These are phyloP conservation scores for Piaya cayana DNA, from an alignment of 2,113 vertebrate species.

Conservation along the genomic window DNA sequence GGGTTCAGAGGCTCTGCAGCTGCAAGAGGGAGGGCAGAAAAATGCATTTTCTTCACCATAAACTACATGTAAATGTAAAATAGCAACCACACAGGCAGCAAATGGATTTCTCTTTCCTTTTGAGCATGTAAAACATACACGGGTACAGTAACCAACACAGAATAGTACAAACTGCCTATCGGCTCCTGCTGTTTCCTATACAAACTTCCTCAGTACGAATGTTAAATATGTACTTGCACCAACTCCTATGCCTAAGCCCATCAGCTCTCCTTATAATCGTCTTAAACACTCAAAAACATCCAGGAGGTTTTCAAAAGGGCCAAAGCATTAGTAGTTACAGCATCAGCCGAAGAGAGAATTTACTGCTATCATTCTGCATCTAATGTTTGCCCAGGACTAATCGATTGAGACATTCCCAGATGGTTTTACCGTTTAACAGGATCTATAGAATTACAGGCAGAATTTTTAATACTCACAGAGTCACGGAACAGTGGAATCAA, in stretches of 20 bases:
- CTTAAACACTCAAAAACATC: background rate
- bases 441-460: background rate
- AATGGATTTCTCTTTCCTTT: conserved; percentile 13
- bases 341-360: background rate
- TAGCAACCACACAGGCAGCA: background rate
- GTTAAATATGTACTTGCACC: background rate
- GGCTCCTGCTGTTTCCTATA: background rate
- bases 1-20: background rate
- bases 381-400: background rate
- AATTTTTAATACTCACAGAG: conserved; percentile 3
- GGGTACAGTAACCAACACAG: background rate
- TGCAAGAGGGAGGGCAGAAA: background rate
- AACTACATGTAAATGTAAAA: conserved; percentile 2
- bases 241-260: background rate
- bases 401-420: background rate
- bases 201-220: background rate
- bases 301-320: background rate
- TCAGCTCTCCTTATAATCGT: background rate
- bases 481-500: background rate
- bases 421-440: conserved; percentile 3
- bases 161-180: background rate
- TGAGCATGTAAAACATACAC: background rate
- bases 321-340: background rate
- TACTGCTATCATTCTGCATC: background rate
- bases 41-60: background rate